Evolutionary conservation across 2,888 invertebrate species (phyloP).

Genomic region (Tetheella fluctuosa): DNA sequence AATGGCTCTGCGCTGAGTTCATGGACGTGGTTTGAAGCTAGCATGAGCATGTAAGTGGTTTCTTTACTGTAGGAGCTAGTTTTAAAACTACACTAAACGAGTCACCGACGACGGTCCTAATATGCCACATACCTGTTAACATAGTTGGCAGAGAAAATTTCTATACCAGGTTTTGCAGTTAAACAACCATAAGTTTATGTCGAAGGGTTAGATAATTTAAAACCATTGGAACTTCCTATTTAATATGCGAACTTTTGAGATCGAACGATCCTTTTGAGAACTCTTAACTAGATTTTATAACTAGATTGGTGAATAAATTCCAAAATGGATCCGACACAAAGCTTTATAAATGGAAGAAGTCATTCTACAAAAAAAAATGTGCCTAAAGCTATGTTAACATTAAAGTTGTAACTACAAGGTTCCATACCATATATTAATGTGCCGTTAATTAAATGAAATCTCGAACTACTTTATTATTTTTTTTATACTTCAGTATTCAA

Average conservation of each 20-base stretch:
- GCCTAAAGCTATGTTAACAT: too few species aligned
- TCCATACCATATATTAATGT: background rate
- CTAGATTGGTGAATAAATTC: too few species aligned
- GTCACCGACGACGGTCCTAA: conserved; percentile 28
- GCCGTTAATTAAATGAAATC: conserved; percentile 29
- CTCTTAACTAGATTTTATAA: background rate
- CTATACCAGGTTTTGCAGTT: background rate
- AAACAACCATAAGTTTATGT: background rate
- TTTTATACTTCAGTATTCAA: conserved; percentile 39
- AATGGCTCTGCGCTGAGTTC: conserved; percentile 66
- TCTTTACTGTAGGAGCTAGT: conserved; percentile 32
- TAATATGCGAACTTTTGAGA: background rate
- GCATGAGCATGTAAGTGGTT: conserved; percentile 5
- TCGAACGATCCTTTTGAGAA: too few species aligned
- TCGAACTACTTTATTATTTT: conserved; percentile 41
- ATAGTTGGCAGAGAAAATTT: conserved; percentile 29
- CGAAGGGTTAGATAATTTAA: background rate
- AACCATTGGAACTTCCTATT: background rate
- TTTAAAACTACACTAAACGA: conserved; percentile 34
- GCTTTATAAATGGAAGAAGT: background rate
- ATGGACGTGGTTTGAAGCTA: conserved; percentile 45
- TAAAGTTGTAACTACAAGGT: background rate
- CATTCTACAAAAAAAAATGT: background rate
- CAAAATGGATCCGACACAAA: too few species aligned
- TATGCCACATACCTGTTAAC: conserved; percentile 33